Percentiles rank a stretch among this genome's conserved stretches.
These are phyloP conservation scores for Lepilemur septentrionalis DNA, from an alignment of 2,797 vertebrate species.

Conservation along the genomic window DNA sequence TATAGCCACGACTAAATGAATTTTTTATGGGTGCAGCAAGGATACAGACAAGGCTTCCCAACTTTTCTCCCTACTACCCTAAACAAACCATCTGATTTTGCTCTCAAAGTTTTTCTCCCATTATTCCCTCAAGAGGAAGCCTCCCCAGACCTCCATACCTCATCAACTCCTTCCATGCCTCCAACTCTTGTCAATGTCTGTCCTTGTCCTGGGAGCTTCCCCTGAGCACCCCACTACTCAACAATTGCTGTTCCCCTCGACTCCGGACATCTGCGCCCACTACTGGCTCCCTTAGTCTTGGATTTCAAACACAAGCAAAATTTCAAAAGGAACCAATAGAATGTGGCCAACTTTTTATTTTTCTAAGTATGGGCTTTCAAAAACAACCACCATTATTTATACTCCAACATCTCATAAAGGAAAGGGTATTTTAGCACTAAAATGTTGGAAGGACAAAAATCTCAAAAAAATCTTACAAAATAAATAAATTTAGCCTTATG, in stretches of 20 bases:
- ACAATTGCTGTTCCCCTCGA: neutral
- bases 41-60: neutral
- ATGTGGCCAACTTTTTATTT: neutral
- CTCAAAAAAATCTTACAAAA: slow-evolving; percentile 38
- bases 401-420: neutral
- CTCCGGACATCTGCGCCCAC: neutral
- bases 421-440: neutral
- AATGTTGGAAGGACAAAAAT: neutral
- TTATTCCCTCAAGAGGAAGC: neutral
- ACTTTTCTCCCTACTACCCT: neutral
- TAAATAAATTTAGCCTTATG: slow-evolving; percentile 22
- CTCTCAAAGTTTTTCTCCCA: neutral
- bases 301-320: neutral
- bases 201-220: neutral
- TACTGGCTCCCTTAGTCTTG: neutral
- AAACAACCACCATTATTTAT: neutral
- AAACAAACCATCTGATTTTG: neutral
- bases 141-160: neutral
- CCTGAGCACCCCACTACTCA: neutral
- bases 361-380: slow-evolving; percentile 9
- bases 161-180: neutral
- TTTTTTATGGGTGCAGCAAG: neutral
- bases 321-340: neutral
- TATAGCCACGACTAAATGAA: neutral
- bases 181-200: neutral